These are phyloP conservation scores for Pyrgus malvae DNA, from an alignment of 2,888 invertebrate genomes.

Conservation along the genomic window DNA sequence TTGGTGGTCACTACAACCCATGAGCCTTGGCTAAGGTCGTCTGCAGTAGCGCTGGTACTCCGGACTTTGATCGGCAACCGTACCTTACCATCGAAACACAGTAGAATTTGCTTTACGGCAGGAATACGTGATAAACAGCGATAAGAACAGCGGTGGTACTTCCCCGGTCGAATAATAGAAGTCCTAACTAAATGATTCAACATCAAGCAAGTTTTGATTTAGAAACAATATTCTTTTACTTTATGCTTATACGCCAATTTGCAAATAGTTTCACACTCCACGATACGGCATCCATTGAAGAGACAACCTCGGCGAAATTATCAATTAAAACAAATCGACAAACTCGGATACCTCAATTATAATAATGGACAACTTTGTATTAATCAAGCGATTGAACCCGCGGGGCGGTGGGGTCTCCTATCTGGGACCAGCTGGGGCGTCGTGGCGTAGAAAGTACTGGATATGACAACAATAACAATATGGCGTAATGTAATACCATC, in stretches of 20 bases:
- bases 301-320: conserved; percentile 38
- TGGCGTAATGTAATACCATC: no score
- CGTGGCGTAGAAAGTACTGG: background rate
- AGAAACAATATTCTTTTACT: background rate
- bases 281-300: background rate
- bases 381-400: conserved; percentile 53
- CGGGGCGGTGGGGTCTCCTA: conserved; percentile 1
- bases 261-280: background rate
- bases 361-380: conserved; percentile 58
- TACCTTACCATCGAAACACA: no score
- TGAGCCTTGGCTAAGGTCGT: no score
- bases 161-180: no score
- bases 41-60: no score
- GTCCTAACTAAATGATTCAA: no score
- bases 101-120: no score
- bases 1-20: no score
- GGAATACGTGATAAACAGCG: no score
- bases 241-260: background rate
- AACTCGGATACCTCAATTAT: conserved; percentile 52
- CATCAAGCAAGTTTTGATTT: no score
- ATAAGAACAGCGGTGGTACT: no score
- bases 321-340: conserved; percentile 50
- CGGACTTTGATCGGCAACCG: no score
- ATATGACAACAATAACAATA: conserved; percentile 13
- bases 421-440: conserved; percentile 25